Conservation (phyloP, 2,113 vertebrate species). For the Murina feae region DNA sequence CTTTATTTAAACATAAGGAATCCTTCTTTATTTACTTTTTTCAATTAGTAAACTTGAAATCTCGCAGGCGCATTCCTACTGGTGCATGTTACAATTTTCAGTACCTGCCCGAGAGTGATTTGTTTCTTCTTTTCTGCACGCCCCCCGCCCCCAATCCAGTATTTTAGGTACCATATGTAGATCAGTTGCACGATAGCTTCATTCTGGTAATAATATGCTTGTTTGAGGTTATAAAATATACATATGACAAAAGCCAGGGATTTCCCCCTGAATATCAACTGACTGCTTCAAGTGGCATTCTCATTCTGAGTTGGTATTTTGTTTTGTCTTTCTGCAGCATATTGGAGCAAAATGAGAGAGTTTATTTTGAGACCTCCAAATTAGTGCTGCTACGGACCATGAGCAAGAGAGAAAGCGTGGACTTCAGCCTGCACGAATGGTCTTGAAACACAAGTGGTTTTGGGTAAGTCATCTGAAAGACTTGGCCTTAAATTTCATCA, state of each 20-base stretch:
- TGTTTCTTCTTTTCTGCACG: background rate
- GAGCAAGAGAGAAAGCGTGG: slow-evolving; percentile 50
- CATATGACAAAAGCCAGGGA: slow-evolving; percentile 77
- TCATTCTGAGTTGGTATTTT: slow-evolving; percentile 79
- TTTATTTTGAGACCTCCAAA: slow-evolving; percentile 68
- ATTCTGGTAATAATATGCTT: slow-evolving; percentile 64
- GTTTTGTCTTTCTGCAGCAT: slow-evolving; percentile 79
- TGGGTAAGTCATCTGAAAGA: slow-evolving; percentile 76
- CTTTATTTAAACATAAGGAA: background rate
- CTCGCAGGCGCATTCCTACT: background rate
- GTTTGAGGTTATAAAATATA: slow-evolving; percentile 76
- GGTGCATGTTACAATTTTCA: background rate
- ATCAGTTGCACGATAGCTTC: slow-evolving; percentile 52
- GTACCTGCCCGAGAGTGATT: background rate
- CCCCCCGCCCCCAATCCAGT: background rate
- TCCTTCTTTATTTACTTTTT: slow-evolving; percentile 8
- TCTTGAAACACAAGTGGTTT: slow-evolving; percentile 67
- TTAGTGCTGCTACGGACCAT: slow-evolving; percentile 59
- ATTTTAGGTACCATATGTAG: slow-evolving; percentile 51
- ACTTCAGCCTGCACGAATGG: slow-evolving; percentile 15
- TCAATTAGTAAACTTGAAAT: background rate
- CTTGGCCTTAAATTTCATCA: slow-evolving; percentile 61
- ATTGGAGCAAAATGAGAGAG: slow-evolving; percentile 71
- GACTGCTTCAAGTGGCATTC: slow-evolving; percentile 78
- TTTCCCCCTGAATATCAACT: slow-evolving; percentile 79